Evolutionary conservation across 2,113 vertebrate genomes (phyloP).

Genomic region (Tachuris rubrigastra): DNA sequence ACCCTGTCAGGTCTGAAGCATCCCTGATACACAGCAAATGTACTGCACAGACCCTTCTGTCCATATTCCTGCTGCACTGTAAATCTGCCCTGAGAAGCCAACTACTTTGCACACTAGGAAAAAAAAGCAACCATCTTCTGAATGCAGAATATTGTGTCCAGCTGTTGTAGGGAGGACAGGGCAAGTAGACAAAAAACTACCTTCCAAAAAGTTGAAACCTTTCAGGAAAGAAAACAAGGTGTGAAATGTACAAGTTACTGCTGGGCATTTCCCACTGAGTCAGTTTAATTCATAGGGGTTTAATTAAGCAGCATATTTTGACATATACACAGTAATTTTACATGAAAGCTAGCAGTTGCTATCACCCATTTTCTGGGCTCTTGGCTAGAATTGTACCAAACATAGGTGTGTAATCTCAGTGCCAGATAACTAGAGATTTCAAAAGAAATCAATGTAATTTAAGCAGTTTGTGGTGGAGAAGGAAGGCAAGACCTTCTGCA

Average conservation of each 20-base stretch:
- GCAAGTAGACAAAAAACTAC: not conserved
- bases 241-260: not conserved
- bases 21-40: accelerated
- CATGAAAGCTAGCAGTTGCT: not conserved
- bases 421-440: not conserved
- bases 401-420: not conserved
- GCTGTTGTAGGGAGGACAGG: not conserved
- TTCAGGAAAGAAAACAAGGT: not conserved
- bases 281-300: not conserved
- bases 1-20: not conserved
- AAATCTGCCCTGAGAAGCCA: not conserved
- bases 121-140: not conserved
- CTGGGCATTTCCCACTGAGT: not conserved
- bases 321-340: not conserved
- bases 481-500: not conserved
- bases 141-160: not conserved
- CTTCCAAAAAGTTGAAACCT: not conserved
- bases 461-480: not conserved
- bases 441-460: not conserved
- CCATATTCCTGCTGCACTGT: not conserved
- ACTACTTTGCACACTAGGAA: not conserved
- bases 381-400: not conserved
- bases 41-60: not conserved
- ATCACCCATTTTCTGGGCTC: not conserved
- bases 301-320: conserved; percentile 4